Evolutionary conservation across 2,797 vertebrate genomes (phyloP), one percentile per base, ranked within the genome.

Genomic region (Halcyon badia): DNA sequence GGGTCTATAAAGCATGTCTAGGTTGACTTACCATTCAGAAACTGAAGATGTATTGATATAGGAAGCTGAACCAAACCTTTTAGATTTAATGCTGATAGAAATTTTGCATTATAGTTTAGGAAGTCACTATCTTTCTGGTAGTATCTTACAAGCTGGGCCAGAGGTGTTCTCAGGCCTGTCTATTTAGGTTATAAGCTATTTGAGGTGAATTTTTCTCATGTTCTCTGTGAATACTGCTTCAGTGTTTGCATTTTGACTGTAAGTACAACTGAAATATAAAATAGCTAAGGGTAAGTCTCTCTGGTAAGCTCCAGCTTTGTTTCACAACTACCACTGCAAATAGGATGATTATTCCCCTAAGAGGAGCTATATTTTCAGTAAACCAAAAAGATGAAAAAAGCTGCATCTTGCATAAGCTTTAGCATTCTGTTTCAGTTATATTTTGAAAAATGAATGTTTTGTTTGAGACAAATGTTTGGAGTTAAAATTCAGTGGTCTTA

Each of bases 401-500:
- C 41, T 79, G 41, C 33, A 11, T 79, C 70, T 83, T 79, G 22
- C 52, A 30, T 56, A 83, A 91, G 73, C 22, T n/a, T 58, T 30
- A 49, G 25, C 69, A 25, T 44, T 70, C 30, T 66, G 31, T 9
- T 58, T 69, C 51, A 35, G 20, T 82, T 56, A 4, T 72, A 14
- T 48, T 93, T 93, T 90, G 70, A 60, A 72, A 90, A 71, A 56
- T 52, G 14, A 26, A 11, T 68, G 46, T 86, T 85, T 93, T 93
- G 25, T 82, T 77, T 11, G 3, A 78, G 21, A 14, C 58, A 31
- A 31, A 46, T 84, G 39, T 88, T 82, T 31, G 3, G 26, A 84
- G 30, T 76, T 85, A 61, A 77, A 78, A 86, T 81, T 52, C 66
- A 76, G 54, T 73, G 35, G 48, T 73, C 56, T 41, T 49, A 35